phyloP scores from a whole-genome alignment of 2,113 vertebrate genomes.

The Scomber japonicus region DNA sequence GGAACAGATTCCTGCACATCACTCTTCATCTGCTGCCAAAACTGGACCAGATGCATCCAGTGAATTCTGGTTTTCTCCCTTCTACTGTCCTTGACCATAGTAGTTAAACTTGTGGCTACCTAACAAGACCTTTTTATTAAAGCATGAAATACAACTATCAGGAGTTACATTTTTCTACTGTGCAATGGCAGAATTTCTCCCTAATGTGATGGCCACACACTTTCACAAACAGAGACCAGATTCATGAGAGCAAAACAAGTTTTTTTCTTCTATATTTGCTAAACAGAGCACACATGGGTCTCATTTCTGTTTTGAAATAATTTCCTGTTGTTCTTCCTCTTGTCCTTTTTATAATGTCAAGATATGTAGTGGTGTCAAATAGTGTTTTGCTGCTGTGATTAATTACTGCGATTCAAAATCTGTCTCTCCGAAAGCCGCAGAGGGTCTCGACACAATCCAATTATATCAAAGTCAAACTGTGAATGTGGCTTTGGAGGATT shows the following conservation, averaged over 20 bases:
- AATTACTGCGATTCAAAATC: too few species aligned
- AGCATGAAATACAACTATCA: background rate
- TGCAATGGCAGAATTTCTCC: background rate
- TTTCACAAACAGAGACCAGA: conserved; percentile 8
- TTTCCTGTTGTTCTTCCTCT: background rate
- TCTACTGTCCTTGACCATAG: background rate
- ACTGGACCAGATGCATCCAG: background rate
- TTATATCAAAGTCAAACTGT: too few species aligned
- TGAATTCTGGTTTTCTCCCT: background rate
- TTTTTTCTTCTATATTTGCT: background rate
- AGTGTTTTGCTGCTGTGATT: too few species aligned
- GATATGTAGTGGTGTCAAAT: background rate
- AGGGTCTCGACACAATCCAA: too few species aligned
- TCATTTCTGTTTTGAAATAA: accelerated
- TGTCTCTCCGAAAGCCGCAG: too few species aligned
- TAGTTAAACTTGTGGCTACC: background rate
- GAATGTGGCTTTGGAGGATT: too few species aligned
- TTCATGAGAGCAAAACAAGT: background rate
- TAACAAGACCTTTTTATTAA: background rate
- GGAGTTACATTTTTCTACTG: background rate
- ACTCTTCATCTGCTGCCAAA: background rate
- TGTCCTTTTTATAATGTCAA: background rate
- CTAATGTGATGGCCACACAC: accelerated
- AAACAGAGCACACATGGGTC: background rate
- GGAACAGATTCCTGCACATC: background rate